Percentiles rank a stretch among this genome's conserved stretches.
Conservation (phyloP, 1,140 invertebrate genomes). For the Drosophila bocqueti region DNA sequence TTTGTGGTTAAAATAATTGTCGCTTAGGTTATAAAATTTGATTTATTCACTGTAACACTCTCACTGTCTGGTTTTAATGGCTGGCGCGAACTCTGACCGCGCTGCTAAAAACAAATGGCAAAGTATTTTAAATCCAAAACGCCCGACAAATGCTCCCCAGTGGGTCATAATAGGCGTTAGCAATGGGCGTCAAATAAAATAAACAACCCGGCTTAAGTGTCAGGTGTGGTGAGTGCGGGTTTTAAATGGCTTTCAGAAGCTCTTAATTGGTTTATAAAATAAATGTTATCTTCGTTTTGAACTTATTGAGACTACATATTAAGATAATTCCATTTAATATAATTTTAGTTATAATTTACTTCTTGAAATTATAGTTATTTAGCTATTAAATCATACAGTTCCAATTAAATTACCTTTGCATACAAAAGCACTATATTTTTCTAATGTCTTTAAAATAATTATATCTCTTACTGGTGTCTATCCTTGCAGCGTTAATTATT, state of each 20-base stretch:
- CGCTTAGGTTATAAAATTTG: constrained; percentile 79
- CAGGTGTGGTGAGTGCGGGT: constrained; percentile 26
- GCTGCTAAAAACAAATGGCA: constrained; percentile 35
- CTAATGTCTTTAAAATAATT: no score
- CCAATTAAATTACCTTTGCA: background rate
- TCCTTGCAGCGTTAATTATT: background rate
- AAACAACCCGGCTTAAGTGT: constrained; percentile 25
- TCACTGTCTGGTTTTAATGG: constrained; percentile 61
- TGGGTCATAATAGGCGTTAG: constrained; percentile 20
- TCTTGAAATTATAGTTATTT: background rate
- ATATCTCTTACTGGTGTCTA: background rate
- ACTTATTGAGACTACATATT: background rate
- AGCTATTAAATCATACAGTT: no score
- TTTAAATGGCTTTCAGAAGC: constrained; percentile 36
- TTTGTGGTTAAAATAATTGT: constrained; percentile 68
- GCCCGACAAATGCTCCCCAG: constrained; percentile 43
- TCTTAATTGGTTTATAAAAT: constrained; percentile 58
- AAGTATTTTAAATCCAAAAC: constrained; percentile 39
- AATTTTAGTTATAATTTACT: background rate
- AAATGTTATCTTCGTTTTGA: constrained; percentile 3
- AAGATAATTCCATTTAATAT: background rate
- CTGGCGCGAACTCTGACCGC: constrained; percentile 23
- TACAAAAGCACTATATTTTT: no score
- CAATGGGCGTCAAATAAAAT: constrained; percentile 36
- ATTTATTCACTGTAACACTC: constrained; percentile 59